These are phyloP conservation scores for Prunella himalayana DNA, from an alignment of 2,113 vertebrate genomes.

Conservation along the genomic window DNA sequence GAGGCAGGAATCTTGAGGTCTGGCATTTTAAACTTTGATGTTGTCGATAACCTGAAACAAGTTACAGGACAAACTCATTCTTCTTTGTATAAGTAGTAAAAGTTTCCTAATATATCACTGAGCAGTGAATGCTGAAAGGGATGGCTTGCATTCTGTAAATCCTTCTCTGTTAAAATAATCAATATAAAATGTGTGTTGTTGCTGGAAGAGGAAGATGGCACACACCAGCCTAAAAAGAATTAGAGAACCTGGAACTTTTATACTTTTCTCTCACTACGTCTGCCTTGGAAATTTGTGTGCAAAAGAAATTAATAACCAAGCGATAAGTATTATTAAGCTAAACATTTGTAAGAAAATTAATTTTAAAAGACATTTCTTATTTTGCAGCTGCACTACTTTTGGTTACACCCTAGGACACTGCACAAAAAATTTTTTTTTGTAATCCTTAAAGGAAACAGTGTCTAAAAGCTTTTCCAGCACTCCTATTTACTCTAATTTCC, in stretches of 20 bases:
- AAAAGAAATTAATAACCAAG: not conserved
- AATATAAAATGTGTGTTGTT: not conserved
- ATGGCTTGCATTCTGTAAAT: not conserved
- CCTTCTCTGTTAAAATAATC: conserved; percentile 15
- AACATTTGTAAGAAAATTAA: not conserved
- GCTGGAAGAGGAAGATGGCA: not conserved
- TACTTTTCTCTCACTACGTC: not conserved
- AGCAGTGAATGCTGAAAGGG: not conserved
- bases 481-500: conserved; percentile 29
- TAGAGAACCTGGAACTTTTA: not conserved
- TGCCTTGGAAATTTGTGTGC: not conserved
- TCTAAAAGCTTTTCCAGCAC: not conserved
- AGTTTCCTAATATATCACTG: not conserved
- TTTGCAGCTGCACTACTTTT: conserved; percentile 13
- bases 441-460: not conserved
- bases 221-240: not conserved
- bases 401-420: not conserved
- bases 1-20: not conserved
- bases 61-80: not conserved
- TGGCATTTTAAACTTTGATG: not conserved
- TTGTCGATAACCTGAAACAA: not conserved
- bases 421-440: not conserved
- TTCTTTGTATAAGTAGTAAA: not conserved
- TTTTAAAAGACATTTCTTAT: not conserved
- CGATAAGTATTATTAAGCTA: not conserved